A percentile compares a stretch with the other conserved stretches of the same genome.
Conservation (phyloP, 2,888 invertebrate species). For the Dolomedes plantarius region DNA sequence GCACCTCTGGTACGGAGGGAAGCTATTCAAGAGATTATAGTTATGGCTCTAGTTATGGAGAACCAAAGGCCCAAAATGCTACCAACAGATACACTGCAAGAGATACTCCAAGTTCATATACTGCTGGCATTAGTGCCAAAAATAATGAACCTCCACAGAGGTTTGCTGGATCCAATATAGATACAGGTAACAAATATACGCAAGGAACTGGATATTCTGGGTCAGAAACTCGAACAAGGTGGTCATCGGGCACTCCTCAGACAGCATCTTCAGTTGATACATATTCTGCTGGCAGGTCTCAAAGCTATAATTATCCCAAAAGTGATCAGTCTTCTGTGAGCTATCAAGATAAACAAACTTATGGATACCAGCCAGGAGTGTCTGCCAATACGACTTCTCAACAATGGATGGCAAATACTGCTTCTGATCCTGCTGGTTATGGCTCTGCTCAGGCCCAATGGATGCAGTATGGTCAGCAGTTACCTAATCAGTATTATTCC, state of each 20-base stretch:
- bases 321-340: too few relatives aligned
- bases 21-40: not conserved
- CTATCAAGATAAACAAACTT: slow-evolving; percentile 15
- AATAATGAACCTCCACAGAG: not conserved
- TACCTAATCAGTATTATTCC: not conserved
- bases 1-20: not conserved
- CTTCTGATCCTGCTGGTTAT: not conserved
- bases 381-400: slow-evolving; percentile 15
- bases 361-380: slow-evolving; percentile 30
- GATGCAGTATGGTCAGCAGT: not conserved
- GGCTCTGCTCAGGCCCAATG: not conserved
- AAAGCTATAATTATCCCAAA: not conserved
- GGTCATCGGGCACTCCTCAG: slow-evolving; percentile 36
- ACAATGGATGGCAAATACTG: not conserved
- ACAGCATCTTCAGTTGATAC: not conserved
- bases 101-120: slow-evolving; percentile 5
- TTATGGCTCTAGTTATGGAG: not conserved
- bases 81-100: slow-evolving; percentile 25
- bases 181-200: too few relatives aligned
- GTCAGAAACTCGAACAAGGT: slow-evolving; percentile 27
- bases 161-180: not conserved
- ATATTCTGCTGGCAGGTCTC: not conserved
- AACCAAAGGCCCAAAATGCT: slow-evolving; percentile 17
- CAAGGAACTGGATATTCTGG: slow-evolving; percentile 20
- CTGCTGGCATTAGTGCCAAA: not conserved